A percentile compares a stretch with the other conserved stretches of the same genome.
Evolutionary conservation across 2,888 invertebrate genomes (phyloP).

Genomic region (Campoplex nolae): DNA sequence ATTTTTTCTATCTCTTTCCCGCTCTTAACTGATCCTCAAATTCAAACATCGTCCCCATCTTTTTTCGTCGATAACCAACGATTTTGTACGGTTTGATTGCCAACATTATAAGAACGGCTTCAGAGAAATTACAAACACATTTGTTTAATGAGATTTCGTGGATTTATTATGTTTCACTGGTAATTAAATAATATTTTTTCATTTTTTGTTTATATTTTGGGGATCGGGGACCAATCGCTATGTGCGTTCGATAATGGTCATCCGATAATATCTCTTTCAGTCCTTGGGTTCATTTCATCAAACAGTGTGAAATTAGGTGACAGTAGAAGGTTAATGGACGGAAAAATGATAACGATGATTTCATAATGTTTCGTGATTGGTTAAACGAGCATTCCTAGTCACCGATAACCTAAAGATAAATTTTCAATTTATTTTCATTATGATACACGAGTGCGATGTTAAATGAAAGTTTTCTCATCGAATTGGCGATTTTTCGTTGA

Average conservation of each 20-base stretch:
- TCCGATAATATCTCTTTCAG: neutral
- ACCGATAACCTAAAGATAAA: constrained; percentile 30
- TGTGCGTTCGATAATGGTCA: neutral
- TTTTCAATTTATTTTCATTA: constrained; percentile 9
- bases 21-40: neutral
- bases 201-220: too few species aligned
- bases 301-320: constrained; percentile 21
- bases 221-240: too few species aligned
- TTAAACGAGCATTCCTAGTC: neutral
- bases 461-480: constrained; percentile 38
- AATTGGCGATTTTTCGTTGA: constrained; percentile 30
- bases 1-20: neutral
- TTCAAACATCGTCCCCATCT: too few species aligned
- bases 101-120: neutral
- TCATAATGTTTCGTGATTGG: neutral
- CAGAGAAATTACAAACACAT: neutral
- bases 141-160: too few species aligned
- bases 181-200: too few species aligned
- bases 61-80: too few species aligned
- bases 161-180: too few species aligned
- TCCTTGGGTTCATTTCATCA: neutral
- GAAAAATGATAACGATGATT: neutral
- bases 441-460: constrained; percentile 24
- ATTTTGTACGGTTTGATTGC: neutral
- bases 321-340: neutral